A percentile compares a stretch with the other conserved stretches of the same genome.
phyloP scores from a whole-genome alignment of 2,888 invertebrate genomes.

The Oligia fasciuncula region DNA sequence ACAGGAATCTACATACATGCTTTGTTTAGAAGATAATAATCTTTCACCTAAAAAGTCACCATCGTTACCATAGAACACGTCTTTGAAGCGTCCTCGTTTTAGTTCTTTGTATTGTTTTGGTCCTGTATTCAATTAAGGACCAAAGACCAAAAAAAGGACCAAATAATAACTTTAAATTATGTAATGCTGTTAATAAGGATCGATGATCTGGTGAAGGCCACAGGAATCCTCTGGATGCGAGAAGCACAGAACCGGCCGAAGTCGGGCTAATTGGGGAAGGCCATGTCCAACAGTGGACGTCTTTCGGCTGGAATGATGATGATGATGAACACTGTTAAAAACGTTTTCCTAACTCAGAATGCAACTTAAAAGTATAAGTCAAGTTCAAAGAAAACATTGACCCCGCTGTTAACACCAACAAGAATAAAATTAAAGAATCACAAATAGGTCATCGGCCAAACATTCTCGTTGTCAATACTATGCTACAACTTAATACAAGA shows the following conservation, averaged over 20 bases:
- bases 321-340: not conserved
- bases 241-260: no score
- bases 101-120: not conserved
- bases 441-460: not conserved
- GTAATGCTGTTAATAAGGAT: not conserved
- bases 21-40: constrained; percentile 15
- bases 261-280: no score
- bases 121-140: not conserved
- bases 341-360: not conserved
- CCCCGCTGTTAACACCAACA: not conserved
- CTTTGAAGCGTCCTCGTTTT: not conserved
- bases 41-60: not conserved
- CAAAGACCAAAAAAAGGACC: not conserved
- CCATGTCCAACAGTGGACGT: no score
- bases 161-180: not conserved
- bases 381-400: not conserved
- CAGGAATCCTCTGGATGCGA: no score
- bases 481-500: not conserved
- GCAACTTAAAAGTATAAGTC: not conserved
- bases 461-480: not conserved
- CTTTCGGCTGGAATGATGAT: no score
- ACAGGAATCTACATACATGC: not conserved
- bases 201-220: no score
- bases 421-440: not conserved
- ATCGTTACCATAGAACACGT: not conserved